Evolutionary conservation across 2,113 vertebrate species (phyloP), one percentile per base, ranked within the genome.

Genomic region (Rhynchomys soricoides): DNA sequence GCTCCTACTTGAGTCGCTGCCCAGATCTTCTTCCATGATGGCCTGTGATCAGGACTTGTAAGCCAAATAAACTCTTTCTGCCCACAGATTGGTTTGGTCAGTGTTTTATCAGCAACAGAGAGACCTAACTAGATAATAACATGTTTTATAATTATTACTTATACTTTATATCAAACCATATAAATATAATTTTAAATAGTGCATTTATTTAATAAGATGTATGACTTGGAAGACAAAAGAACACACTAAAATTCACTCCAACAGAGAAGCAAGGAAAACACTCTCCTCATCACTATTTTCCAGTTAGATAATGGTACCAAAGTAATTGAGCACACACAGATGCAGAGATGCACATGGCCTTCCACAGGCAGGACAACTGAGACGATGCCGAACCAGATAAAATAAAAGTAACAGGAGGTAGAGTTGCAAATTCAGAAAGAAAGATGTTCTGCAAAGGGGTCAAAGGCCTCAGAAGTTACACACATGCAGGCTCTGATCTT

Each of bases 121-220:
- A 81, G 78, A n/a, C 19, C 34, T 81, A 50, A 79, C 17, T 79
- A 83, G 79, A 83, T 24, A 59, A 59, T 40, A 83, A 7, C n/a
- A 43, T 83, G 24, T 29, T 43, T 83, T 83, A 62, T 62, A 83
- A 64, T 43, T 68, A 50, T 40, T 74, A 52, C 24, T 83, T 16
- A 57, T 90, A 21, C 57, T 73, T 82, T 57, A 79, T 85, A 83
- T 68, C 37, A 68, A 86, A 48, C 74, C 66, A 70, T 31, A 87
- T 66, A 85, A 68, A 93, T 66, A 91, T 55, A 91, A 71, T 43
- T 57, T 89, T 81, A 91, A 96, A 77, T 45, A 86, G 22, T 52
- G 9, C 3, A 34, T 86, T 37, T 95, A 77, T 92, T 93, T 71
- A 82, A 83, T 70, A 96, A 91, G 73, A 91, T 1, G 74, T 1